phyloP scores from a whole-genome alignment of 2,113 vertebrate species.

The Forbesichthys agassizii region DNA sequence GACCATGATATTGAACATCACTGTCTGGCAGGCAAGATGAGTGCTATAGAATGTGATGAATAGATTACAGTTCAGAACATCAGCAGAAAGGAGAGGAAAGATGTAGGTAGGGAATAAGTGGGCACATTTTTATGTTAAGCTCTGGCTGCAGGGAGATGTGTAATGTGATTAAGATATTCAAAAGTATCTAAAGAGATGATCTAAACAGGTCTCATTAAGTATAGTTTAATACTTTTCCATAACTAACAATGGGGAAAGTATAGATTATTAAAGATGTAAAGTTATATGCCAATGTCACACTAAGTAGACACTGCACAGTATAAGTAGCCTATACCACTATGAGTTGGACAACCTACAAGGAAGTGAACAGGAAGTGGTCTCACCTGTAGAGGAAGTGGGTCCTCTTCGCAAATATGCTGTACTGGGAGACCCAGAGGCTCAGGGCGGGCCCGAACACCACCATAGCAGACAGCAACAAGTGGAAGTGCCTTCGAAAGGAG shows the following conservation, averaged over 20 bases:
- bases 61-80: no score
- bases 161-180: background rate
- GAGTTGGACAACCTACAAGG: background rate
- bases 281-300: background rate
- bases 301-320: background rate
- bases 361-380: conserved; percentile 47
- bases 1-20: no score
- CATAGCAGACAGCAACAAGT: conserved; percentile 80
- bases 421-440: conserved; percentile 84
- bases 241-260: no score
- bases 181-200: background rate
- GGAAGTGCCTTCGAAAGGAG: conserved; percentile 82
- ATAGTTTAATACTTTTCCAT: no score
- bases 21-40: no score
- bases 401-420: conserved; percentile 84
- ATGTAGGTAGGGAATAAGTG: no score
- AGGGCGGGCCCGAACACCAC: conserved; percentile 84
- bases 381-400: conserved; percentile 90
- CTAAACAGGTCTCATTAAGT: background rate
- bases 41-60: no score
- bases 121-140: no score
- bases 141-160: background rate
- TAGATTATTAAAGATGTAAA: no score
- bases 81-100: no score
- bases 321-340: background rate